These are phyloP conservation scores for Typhlichthys subterraneus DNA, from an alignment of 2,797 vertebrate genomes.

Conservation along the genomic window DNA sequence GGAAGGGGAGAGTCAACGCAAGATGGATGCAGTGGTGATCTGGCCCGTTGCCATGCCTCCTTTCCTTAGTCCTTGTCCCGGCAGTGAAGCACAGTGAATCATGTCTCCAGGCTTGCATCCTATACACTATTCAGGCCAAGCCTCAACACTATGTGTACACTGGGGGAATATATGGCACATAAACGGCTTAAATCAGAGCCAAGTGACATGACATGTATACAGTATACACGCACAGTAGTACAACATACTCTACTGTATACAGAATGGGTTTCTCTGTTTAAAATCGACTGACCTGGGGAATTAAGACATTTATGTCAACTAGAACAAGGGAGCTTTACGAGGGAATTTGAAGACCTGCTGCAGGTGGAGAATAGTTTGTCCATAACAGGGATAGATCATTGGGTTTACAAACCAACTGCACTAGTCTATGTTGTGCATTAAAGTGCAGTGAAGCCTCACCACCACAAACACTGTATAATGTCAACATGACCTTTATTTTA, in stretches of 20 bases:
- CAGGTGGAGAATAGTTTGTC: conserved; percentile 25
- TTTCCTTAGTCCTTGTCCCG: conserved; percentile 12
- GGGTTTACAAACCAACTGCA: neutral
- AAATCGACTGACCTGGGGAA: neutral
- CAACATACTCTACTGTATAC: too few relatives aligned
- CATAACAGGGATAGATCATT: neutral
- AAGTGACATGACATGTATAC: neutral
- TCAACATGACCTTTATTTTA: conserved; percentile 5
- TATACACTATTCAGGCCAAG: too few relatives aligned
- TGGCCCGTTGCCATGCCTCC: conserved; percentile 32
- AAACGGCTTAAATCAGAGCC: conserved; percentile 22
- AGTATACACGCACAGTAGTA: neutral
- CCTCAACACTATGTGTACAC: conserved; percentile 23
- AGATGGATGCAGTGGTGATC: conserved; percentile 37
- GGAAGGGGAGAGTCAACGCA: conserved; percentile 26
- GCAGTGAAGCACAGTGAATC: too few relatives aligned
- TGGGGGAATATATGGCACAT: conserved; percentile 16
- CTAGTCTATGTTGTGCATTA: neutral
- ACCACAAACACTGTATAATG: neutral
- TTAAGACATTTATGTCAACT: too few relatives aligned
- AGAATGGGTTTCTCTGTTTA: neutral
- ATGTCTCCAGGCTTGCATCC: too few relatives aligned
- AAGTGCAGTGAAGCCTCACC: too few relatives aligned
- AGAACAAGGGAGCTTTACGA: neutral
- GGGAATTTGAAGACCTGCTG: conserved; percentile 24